These are phyloP conservation scores for Rostratula benghalensis DNA, from an alignment of 2,113 vertebrate species.

Conservation along the genomic window DNA sequence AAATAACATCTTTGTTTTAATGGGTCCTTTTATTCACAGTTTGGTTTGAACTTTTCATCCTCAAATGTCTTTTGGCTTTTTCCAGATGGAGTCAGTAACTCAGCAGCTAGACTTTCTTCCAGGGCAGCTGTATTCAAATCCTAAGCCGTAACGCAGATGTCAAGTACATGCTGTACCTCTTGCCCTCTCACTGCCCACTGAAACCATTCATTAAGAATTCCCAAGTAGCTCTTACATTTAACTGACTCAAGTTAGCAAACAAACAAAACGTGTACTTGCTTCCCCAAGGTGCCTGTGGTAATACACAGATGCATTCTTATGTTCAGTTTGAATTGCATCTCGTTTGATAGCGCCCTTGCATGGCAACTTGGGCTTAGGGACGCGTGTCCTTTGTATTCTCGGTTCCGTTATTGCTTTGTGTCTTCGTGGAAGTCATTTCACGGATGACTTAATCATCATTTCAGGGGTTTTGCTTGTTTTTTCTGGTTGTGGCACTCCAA, in stretches of 20 bases:
- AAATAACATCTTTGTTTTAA: neutral
- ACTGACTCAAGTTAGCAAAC: neutral
- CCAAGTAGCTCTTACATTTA: neutral
- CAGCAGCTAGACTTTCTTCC: neutral
- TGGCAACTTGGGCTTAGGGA: neutral
- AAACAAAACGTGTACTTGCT: neutral
- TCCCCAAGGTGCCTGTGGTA: neutral
- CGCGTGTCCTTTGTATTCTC: neutral
- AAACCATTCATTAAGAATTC: slow-evolving; percentile 20
- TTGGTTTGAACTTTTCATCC: slow-evolving; percentile 21
- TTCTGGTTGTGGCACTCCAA: neutral
- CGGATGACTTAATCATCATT: neutral
- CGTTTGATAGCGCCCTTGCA: neutral
- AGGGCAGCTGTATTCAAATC: slow-evolving; percentile 49
- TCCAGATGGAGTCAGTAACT: neutral
- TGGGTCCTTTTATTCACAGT: slow-evolving; percentile 6
- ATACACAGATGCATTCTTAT: neutral
- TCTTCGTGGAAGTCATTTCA: slow-evolving; percentile 9
- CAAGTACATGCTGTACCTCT: neutral
- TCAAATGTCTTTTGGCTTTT: neutral
- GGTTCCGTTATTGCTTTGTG: neutral
- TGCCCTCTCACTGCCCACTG: slow-evolving; percentile 15
- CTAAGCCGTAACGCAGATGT: neutral
- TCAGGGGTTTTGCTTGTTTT: neutral
- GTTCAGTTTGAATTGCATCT: neutral